Base-by-base conservation (phyloP, 2,797 vertebrate species). In the Microtus agrestis region DNA sequence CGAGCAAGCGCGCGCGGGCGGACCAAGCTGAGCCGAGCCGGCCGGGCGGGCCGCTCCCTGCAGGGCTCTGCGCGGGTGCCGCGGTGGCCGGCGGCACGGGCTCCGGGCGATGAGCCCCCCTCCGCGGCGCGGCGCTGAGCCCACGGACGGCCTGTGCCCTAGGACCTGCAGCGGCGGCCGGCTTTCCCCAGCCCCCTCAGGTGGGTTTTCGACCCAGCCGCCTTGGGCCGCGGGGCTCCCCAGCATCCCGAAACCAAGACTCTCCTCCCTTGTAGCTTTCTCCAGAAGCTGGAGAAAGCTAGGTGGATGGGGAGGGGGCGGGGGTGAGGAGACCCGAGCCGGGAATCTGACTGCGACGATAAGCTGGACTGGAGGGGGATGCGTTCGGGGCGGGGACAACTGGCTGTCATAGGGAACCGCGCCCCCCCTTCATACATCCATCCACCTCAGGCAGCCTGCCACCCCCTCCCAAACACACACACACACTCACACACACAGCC, bases 121-220 rank as follows among this genome's bases (percentile, higher is more conserved):
- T 96, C 93, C 40, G 87, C 89, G 3, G 94, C 93, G 89, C 93
- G 93, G 94, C 96, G 96, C 89, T 97, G 96, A 97, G 95, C 93
- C 94, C 94, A 91, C 90, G 31, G 79, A 87, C 92, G 69, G 95
- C 80, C 15, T 86, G 95, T 87, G 91, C 11, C 97, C 94, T 97
- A 97, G 97, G 97, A 97, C 97, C 98, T 82, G 95, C 97, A 88
- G 63, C 93, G 90, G 96, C 96, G 97, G 96, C 97, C 43, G 95
- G 94, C 98, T 98, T 76, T 95, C 98, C 95, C 94, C 94, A 94
- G 90, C 96, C 98, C 96, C 98, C 98, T 92, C 97, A 97, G 98
- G 98, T 98, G 91, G 97, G 97, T 97, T 87, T 95, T 93, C 43
- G 67, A 94, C 73, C 2, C 89, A 91, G 48, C 37, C 14, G 67